Percentiles rank a stretch among this genome's conserved stretches.
Evolutionary conservation across 2,797 vertebrate species (phyloP).

Genomic region (Thripadectes ignobilis): DNA sequence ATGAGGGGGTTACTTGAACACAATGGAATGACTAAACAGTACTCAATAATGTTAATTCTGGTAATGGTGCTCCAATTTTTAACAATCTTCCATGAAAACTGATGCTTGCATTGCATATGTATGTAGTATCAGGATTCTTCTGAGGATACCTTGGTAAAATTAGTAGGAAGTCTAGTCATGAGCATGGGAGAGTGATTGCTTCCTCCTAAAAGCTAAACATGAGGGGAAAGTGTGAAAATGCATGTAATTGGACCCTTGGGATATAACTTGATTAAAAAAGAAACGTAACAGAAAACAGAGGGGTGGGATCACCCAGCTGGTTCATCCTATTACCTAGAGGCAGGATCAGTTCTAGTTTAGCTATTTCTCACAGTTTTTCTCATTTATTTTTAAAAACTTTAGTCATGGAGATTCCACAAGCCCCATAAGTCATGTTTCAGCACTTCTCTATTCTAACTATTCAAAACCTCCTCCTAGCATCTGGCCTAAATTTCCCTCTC

Average conservation of each 20-base stretch:
- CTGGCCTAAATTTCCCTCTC: neutral
- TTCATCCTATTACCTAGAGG: neutral
- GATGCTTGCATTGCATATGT: neutral
- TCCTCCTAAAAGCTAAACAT: neutral
- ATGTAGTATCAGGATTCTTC: neutral
- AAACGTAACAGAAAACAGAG: neutral
- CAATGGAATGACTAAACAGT: neutral
- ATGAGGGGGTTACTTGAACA: neutral
- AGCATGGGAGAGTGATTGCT: neutral
- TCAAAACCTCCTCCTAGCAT: neutral
- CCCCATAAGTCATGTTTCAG: neutral
- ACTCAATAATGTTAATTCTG: neutral
- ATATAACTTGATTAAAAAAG: neutral
- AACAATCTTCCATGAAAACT: neutral
- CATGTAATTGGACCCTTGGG: neutral
- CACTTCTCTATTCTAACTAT: neutral
- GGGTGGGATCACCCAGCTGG: neutral
- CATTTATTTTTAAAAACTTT: constrained; percentile 33
- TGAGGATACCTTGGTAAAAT: neutral
- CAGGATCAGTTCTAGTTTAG: neutral
- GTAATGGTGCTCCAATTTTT: neutral
- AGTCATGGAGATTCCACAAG: neutral
- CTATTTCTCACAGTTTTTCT: neutral
- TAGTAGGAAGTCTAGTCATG: neutral
- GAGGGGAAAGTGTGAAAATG: neutral